Evolutionary conservation across 2,797 vertebrate species (phyloP).

Genomic region (Aulostomus chinensis): DNA sequence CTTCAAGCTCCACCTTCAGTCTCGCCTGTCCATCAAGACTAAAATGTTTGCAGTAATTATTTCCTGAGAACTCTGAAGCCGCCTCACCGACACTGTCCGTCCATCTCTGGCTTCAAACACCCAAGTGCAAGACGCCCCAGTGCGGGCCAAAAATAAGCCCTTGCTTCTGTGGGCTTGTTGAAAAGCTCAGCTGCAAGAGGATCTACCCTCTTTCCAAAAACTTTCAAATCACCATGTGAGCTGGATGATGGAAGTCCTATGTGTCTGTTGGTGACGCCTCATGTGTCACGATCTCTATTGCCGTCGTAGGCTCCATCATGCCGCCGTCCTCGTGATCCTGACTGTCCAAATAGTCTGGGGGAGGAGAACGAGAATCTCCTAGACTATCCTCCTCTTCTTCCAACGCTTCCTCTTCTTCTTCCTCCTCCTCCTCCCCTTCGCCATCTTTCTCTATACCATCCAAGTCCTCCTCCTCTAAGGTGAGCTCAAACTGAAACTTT

Average conservation of each 20-base stretch:
- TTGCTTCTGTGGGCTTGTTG: conserved; percentile 75
- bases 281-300: conserved; percentile 88
- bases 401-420: conserved; percentile 52
- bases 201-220: conserved; percentile 57
- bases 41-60: conserved; percentile 86
- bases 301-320: conserved; percentile 75
- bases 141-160: conserved; percentile 75
- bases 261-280: conserved; percentile 93
- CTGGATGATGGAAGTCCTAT: conserved; percentile 77
- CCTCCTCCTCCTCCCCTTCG: conserved; percentile 73
- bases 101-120: conserved; percentile 85
- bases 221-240: conserved; percentile 64
- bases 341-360: conserved; percentile 65
- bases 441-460: conserved; percentile 91
- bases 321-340: conserved; percentile 66
- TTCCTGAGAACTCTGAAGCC: conserved; percentile 91
- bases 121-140: conserved; percentile 84
- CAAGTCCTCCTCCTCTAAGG: conserved; percentile 93
- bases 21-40: conserved; percentile 74
- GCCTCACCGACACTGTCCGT: conserved; percentile 68
- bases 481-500: conserved; percentile 98
- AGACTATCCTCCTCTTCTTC: conserved; percentile 84
- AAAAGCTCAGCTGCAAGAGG: conserved; percentile 83
- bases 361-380: conserved; percentile 71
- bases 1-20: conserved; percentile 72